Percentiles rank a stretch among this genome's conserved stretches.
phyloP scores from a whole-genome alignment of 2,113 vertebrate genomes.

The Clarias batrachus region DNA sequence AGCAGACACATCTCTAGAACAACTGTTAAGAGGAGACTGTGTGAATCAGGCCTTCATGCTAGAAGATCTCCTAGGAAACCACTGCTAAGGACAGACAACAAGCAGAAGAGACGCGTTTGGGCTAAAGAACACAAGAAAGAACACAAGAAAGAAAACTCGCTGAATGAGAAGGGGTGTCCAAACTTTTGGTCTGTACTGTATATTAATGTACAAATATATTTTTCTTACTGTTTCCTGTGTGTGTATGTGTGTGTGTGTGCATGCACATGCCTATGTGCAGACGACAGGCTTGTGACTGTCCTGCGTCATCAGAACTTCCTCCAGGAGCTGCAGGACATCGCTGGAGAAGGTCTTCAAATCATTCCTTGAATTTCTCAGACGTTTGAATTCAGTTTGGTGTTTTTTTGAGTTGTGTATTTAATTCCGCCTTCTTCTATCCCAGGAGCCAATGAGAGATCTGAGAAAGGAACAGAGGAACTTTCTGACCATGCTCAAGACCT shows the following conservation, averaged over 20 bases:
- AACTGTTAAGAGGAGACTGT: too few species aligned
- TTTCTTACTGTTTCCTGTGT: too few species aligned
- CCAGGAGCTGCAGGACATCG: constrained; percentile 88
- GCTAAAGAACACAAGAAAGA: too few species aligned
- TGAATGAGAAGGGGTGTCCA: too few species aligned
- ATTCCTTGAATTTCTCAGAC: not conserved
- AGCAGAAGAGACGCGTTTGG: too few species aligned
- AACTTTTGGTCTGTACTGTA: too few species aligned
- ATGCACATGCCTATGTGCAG: constrained; percentile 66
- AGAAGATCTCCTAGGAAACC: too few species aligned
- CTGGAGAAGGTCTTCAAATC: constrained; percentile 76
- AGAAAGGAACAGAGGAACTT: constrained; percentile 63
- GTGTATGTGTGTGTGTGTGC: not conserved
- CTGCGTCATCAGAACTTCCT: constrained; percentile 88
- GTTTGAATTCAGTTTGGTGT: not conserved
- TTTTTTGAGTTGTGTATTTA: not conserved
- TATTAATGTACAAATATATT: too few species aligned
- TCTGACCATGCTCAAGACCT: constrained; percentile 68
- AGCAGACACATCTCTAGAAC: too few species aligned
- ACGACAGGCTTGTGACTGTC: constrained; percentile 86
- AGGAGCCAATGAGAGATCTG: constrained; percentile 79
- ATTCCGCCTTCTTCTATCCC: not conserved
- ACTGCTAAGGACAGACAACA: too few species aligned
- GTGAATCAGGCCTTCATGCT: too few species aligned
- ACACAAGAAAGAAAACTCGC: too few species aligned